These are phyloP conservation scores for Deroplatys truncata DNA, from an alignment of 2,888 invertebrate species.

Conservation along the genomic window DNA sequence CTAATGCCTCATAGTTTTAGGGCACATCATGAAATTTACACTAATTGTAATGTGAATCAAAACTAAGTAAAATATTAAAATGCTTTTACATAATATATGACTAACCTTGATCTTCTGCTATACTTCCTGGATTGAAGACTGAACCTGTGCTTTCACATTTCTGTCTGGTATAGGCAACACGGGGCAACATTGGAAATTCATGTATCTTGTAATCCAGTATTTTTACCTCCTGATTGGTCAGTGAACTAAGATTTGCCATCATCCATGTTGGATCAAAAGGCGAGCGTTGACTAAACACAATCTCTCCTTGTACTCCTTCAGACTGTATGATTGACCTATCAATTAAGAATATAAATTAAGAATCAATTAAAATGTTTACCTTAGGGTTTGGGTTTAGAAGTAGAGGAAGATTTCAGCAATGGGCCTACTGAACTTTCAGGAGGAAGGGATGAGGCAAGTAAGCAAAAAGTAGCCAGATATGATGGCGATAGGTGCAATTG, in stretches of 20 bases:
- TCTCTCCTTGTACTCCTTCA: slow-evolving; percentile 74
- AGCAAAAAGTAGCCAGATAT: too few species aligned
- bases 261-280: slow-evolving; percentile 81
- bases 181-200: slow-evolving; percentile 62
- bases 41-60: too few species aligned
- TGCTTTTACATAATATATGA: neutral
- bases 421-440: too few species aligned
- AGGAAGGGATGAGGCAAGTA: too few species aligned
- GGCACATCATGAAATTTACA: too few species aligned
- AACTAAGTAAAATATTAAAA: too few species aligned
- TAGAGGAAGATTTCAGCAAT: too few species aligned
- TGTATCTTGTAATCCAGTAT: slow-evolving; percentile 57
- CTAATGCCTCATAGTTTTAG: too few species aligned
- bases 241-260: slow-evolving; percentile 51
- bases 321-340: slow-evolving; percentile 66
- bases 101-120: slow-evolving; percentile 33
- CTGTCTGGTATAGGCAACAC: slow-evolving; percentile 44
- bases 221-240: neutral
- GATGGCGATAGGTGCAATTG: too few species aligned
- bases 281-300: slow-evolving; percentile 73
- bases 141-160: slow-evolving; percentile 67
- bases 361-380: too few species aligned
- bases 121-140: slow-evolving; percentile 69
- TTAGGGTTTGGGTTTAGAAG: too few species aligned
- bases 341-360: slow-evolving; percentile 16